A percentile compares a stretch with the other conserved stretches of the same genome.
Evolutionary conservation across 1,140 invertebrate species (phyloP).

Genomic region (Pseudomyrmex cubaensis): DNA sequence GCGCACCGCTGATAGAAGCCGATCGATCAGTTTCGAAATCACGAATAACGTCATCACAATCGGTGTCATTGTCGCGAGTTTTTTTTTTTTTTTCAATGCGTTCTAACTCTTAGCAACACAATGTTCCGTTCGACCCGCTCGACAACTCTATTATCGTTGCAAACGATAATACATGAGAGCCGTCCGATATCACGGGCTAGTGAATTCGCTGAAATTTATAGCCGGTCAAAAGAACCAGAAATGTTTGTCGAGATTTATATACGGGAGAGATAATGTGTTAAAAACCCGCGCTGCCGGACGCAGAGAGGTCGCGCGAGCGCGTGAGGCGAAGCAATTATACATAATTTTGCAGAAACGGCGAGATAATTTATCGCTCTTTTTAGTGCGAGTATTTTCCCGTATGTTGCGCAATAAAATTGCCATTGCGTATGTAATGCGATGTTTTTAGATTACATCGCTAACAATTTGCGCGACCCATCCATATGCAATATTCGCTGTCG

Average conservation of each 20-base stretch:
- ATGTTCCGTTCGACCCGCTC: constrained; percentile 42
- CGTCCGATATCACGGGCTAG: constrained; percentile 34
- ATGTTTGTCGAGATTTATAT: constrained; percentile 20
- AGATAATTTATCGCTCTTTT: constrained; percentile 37
- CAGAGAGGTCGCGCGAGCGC: not conserved
- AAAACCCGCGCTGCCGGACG: not conserved
- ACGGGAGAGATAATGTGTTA: constrained; percentile 12
- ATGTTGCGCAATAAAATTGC: constrained; percentile 27
- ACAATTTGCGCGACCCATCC: constrained; percentile 2
- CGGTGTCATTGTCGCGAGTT: constrained; percentile 68
- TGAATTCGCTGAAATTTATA: constrained; percentile 38
- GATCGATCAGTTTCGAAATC: constrained; percentile 62
- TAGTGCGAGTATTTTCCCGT: not conserved
- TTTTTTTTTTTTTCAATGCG: constrained; percentile 45
- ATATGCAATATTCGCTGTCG: constrained; percentile 2
- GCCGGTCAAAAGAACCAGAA: constrained; percentile 5
- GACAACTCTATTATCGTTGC: constrained; percentile 41
- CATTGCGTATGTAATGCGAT: constrained; percentile 1
- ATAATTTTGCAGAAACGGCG: constrained; percentile 3
- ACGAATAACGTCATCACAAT: constrained; percentile 70
- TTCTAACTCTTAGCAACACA: constrained; percentile 64
- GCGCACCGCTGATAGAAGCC: constrained; percentile 62
- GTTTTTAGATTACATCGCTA: constrained; percentile 14
- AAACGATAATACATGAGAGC: constrained; percentile 36
- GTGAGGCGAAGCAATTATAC: not conserved